Evolutionary conservation across 2,888 invertebrate species (phyloP), one percentile per base, ranked within the genome.

Genomic region (Athalia circularis): DNA sequence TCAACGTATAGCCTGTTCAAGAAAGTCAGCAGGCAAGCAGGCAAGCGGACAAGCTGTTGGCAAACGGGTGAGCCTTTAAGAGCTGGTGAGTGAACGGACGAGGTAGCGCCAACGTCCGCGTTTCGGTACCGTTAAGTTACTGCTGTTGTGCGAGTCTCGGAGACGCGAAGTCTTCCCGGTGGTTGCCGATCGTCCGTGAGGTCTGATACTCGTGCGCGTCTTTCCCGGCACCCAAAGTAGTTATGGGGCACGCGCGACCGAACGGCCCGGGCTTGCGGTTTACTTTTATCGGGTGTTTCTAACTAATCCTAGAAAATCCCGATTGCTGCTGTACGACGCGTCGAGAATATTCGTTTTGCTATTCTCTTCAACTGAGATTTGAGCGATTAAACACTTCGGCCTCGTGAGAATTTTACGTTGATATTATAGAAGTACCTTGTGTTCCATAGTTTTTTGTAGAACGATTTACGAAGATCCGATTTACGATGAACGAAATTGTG

Each of bases 61-160:
- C 29, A 29, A 29, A 29, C 29, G 29, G 29, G 29, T 29, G 29
- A 29, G 29, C 54, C 8, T 8, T 54, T n/a, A 54, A n/a, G 54
- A n/a, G n/a, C 54, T 54, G 9, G 54, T 8, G 54, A 11, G n/a
- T 8, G 54, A 15, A 54, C 68, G 54, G 5, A 43, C 68, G 54
- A 54, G 52, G 47, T n/a, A 57, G 45, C 57, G 61, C 11, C 47
- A 13, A 62, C 64, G 72, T 75, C 52, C 61, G 62, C 62, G 64
- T 13, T n/a, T 75, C 29, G 75, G 64, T 75, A 75, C 75, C 75
- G 75, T 75, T 75, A 75, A 48, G 6, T 75, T 9, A n/a, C 75
- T 75, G 4, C 72, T 62, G 43, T 64, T 43, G 64, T 48, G 62
- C 75, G 45, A 75, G 62, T 62, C 43, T 72, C 59, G 11, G 59